Base-by-base conservation (phyloP, 2,113 vertebrate species). In the Cnemophilus loriae region DNA sequence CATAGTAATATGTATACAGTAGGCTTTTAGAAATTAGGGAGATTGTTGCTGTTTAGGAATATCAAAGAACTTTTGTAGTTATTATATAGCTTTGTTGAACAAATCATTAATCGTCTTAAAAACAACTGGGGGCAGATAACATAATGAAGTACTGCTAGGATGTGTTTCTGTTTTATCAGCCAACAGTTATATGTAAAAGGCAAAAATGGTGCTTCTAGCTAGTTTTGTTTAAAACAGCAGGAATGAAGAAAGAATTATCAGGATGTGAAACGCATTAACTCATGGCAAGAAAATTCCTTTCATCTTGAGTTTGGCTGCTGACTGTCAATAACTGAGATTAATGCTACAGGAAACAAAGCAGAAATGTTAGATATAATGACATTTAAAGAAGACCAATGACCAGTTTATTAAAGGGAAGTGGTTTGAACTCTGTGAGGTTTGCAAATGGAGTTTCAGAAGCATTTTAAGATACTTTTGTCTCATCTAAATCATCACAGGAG, bases 261-360 rank as follows among this genome's bases (percentile, higher is more conserved):
- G 67, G 68, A 91, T 88, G 87, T 75, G 52, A 95, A 96, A 92
- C 0, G 26, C 67, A 81, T 92, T 96, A 90, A 94, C 68, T 90
- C 76, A 61, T 23, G 68, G 73, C 44, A 90, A 89, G 64, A 87
- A 93, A 93, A 89, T 89, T 90, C 61, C 88, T 97, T 97, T 95
- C 64, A 95, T 90, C 87, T 95, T 39, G 47, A 90, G 52, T 80
- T 75, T 81, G 83, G 57, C 46, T 90, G 73, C 90, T 90, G 95
- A 80, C 79, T 92, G 93, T 93, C 85, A 95, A 83, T 95, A 92
- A 52, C 68, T n/a, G 83, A 64, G 60, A 96, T 94, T 84, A 93
- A 89, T 92, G 69, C 84, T 90, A 60, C 77, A 82, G 57, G 80
- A 97, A 95, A 97, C 85, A 96, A 95, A 97, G 85, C 26, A 94